Conservation (phyloP, 2,113 vertebrate genomes). For the Bombycilla garrulus region DNA sequence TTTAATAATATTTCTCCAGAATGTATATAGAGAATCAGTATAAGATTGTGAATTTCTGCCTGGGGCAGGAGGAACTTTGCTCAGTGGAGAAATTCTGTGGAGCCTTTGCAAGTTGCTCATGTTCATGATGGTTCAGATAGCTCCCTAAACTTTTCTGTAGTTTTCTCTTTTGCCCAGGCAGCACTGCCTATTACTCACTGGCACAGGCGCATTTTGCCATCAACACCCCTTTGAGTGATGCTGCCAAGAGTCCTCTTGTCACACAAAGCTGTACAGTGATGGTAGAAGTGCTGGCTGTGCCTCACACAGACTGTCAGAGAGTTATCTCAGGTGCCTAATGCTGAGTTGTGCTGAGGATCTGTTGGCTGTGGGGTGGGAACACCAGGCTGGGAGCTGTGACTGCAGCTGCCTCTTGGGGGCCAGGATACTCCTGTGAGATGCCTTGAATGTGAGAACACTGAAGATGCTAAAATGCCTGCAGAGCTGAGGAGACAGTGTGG, state of each 20-base stretch:
- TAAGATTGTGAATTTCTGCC: neutral
- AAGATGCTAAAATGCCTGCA: neutral
- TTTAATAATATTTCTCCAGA: neutral
- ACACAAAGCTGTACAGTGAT: fast-evolving
- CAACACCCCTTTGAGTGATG: neutral
- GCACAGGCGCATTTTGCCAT: neutral
- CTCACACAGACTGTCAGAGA: fast-evolving
- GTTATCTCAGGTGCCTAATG: neutral
- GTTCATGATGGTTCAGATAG: neutral
- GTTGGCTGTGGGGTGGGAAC: neutral
- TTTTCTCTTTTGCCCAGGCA: neutral
- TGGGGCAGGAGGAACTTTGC: neutral
- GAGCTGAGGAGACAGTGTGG: neutral
- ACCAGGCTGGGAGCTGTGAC: neutral
- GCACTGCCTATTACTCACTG: neutral
- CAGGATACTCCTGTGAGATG: neutral
- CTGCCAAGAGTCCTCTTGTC: neutral
- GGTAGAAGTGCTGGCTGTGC: neutral
- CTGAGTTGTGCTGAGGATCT: neutral
- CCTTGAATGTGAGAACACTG: neutral
- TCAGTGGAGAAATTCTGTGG: neutral
- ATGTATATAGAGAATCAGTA: neutral
- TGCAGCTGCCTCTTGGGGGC: neutral
- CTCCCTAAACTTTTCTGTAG: neutral
- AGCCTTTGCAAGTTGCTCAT: neutral